Conservation (phyloP, 2,113 vertebrate genomes). For the Oenanthe oenanthe region DNA sequence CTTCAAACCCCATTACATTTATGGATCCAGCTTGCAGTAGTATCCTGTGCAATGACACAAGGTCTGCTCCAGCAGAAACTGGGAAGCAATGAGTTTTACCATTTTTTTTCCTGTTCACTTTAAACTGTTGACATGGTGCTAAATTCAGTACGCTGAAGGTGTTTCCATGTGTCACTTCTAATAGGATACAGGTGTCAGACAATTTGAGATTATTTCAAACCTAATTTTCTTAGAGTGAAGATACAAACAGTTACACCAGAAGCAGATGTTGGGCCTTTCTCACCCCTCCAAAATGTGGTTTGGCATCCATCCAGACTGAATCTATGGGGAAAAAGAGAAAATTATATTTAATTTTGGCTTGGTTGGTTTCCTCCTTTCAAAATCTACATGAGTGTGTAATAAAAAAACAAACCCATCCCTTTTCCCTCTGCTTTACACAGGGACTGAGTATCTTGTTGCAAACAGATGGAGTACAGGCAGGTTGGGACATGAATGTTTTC, state of each 20-base stretch:
- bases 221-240: constrained; percentile 66
- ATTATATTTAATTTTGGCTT: constrained; percentile 62
- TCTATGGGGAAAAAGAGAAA: constrained; percentile 52
- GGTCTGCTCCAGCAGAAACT: constrained; percentile 7
- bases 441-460: constrained; percentile 26
- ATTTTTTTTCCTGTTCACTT: constrained; percentile 44
- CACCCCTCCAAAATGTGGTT: constrained; percentile 50
- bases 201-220: constrained; percentile 70
- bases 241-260: constrained; percentile 63
- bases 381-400: constrained; percentile 11
- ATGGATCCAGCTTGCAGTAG: background rate
- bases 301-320: constrained; percentile 36
- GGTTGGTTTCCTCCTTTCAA: constrained; percentile 50
- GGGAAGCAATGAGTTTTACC: constrained; percentile 40
- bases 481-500: background rate
- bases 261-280: constrained; percentile 69
- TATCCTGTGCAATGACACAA: background rate
- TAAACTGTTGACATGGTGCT: constrained; percentile 62
- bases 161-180: constrained; percentile 72
- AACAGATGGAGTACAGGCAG: constrained; percentile 9
- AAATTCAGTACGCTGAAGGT: constrained; percentile 59
- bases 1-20: background rate
- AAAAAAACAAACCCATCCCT: background rate
- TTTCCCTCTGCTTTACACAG: constrained; percentile 5
- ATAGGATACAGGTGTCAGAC: constrained; percentile 70